Base-by-base conservation (phyloP, 2,113 vertebrate species). In the Dasyurus viverrinus region DNA sequence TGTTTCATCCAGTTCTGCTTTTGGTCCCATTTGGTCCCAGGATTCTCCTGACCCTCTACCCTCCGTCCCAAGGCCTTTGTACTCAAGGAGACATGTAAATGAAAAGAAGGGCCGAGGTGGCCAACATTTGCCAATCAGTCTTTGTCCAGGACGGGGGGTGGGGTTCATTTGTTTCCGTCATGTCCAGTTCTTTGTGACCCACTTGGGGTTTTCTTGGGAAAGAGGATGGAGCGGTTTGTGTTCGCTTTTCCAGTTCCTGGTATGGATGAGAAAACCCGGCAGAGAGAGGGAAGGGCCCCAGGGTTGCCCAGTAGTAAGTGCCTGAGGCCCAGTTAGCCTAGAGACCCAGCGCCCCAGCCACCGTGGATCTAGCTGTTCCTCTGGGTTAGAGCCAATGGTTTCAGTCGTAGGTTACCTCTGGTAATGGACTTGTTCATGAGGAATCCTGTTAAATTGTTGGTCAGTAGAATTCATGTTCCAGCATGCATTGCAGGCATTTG, bases 21-120 rank as follows among this genome's bases (percentile, higher is more conserved):
- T 90, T 26, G 89, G n/a, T 24, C 19, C 91, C 27, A 52, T 36
- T 90, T 48, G 48, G 48, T 48, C 48, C 47, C 48, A 0, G 54
- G 36, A 91, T 89, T 8, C 36, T n/a, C 16, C 68, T 84, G n/a
- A 22, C 68, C 68, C n/a, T 84, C 54, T 94, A 36, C 22, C 27
- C 46, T 89, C 89, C 36, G 91, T 23, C 52, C 91, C 7, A 94
- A 92, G 36, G 42, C n/a, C 96, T 94, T 91, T 95, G 19, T 42
- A 90, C 57, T 92, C 47, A 94, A 92, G 48, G 23, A 54, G 23
- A 26, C 96, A 90, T 0, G n/a, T 92, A 68, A 27, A 60, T 93
- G 46, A 42, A 89, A 93, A 76, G 10, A 53, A 76, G 3, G 11
- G 42, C 2, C 26, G n/a, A 22, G 68, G 19, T 91, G 90, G 68